Percentiles rank a stretch among this genome's conserved stretches.
These are phyloP conservation scores for Danaus chrysippus DNA, from an alignment of 2,888 invertebrate species.

Conservation along the genomic window DNA sequence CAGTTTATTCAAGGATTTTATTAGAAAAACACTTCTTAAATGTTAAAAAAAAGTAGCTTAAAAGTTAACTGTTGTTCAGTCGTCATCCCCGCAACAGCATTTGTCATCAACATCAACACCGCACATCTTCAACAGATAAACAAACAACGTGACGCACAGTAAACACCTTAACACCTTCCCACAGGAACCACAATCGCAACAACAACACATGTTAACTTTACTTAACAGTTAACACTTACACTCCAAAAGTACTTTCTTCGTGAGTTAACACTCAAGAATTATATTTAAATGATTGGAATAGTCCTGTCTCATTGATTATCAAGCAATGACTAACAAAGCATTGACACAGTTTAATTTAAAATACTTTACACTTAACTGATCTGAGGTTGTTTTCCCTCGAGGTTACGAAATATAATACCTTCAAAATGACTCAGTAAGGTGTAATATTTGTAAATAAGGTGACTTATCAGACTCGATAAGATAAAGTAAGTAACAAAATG, in stretches of 20 bases:
- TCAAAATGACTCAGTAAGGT: not conserved
- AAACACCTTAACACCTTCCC: slow-evolving; percentile 59
- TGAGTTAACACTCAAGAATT: not conserved
- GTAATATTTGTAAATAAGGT: not conserved
- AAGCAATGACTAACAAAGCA: too few relatives aligned
- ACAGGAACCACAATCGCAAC: slow-evolving; percentile 54
- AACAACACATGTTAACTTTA: slow-evolving; percentile 53
- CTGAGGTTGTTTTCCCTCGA: not conserved
- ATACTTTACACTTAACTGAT: not conserved
- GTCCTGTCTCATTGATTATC: not conserved
- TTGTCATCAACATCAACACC: slow-evolving; percentile 58
- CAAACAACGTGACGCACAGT: slow-evolving; percentile 55
- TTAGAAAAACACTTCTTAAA: not conserved
- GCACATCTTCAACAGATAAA: slow-evolving; percentile 57
- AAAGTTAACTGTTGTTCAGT: slow-evolving; percentile 6
- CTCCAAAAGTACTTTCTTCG: not conserved
- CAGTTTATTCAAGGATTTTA: too few relatives aligned
- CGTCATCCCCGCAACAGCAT: slow-evolving; percentile 39
- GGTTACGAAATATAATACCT: not conserved
- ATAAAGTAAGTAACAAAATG: not conserved
- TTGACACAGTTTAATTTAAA: not conserved
- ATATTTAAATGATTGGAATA: not conserved
- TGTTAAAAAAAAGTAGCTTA: not conserved
- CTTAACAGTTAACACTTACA: not conserved
- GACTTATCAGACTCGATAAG: not conserved